Conservation (phyloP, 2,797 vertebrate genomes). For the Sciurus carolinensis region DNA sequence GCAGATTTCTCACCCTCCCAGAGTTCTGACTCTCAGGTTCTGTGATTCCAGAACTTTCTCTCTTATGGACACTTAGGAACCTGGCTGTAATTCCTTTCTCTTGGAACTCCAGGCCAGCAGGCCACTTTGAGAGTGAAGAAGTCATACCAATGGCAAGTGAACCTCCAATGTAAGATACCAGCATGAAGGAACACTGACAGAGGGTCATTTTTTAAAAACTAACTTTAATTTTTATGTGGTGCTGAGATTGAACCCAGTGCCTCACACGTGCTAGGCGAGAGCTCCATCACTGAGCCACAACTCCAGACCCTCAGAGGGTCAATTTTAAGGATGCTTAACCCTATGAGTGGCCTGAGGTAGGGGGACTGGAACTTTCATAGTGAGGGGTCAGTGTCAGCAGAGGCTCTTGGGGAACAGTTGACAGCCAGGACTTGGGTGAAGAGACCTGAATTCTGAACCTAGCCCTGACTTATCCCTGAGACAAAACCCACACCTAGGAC, state of each 20-base stretch:
- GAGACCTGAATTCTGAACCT: not conserved
- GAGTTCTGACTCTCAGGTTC: not conserved
- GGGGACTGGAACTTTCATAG: not conserved
- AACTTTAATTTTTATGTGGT: too few species aligned
- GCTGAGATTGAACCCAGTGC: too few species aligned
- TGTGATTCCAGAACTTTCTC: not conserved
- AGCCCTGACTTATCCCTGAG: not conserved
- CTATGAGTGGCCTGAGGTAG: rapidly evolving
- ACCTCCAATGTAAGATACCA: not conserved
- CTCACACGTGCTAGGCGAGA: too few species aligned
- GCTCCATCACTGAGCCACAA: too few species aligned
- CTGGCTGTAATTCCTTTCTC: not conserved
- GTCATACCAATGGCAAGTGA: not conserved
- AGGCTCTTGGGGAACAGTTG: not conserved
- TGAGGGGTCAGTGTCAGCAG: not conserved
- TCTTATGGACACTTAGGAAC: not conserved
- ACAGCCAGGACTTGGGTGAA: not conserved
- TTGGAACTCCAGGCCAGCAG: not conserved
- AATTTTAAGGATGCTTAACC: not conserved
- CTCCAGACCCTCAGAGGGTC: too few species aligned
- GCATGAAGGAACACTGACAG: not conserved
- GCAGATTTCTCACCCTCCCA: not conserved
- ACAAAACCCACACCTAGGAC: not conserved
- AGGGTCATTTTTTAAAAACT: not conserved
- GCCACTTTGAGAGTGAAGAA: not conserved